Conservation (phyloP, 2,113 vertebrate species). For the Caranx melampygus region DNA sequence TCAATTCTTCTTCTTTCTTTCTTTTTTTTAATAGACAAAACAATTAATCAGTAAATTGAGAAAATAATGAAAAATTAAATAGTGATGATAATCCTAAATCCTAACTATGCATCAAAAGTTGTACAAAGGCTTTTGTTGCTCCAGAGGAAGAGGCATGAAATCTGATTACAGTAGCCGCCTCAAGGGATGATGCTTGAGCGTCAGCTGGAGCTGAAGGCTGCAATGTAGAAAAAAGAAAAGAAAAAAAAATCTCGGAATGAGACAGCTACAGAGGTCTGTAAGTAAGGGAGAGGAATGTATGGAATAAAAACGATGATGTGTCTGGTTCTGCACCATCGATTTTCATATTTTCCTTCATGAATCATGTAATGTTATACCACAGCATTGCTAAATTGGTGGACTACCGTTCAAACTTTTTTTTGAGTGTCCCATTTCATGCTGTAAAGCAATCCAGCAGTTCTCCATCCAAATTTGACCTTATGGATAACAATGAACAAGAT, state of each 20-base stretch:
- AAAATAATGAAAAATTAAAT: not conserved
- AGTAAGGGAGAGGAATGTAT: not conserved
- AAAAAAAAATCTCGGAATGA: not conserved
- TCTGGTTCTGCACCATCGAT: not conserved
- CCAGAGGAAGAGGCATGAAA: not conserved
- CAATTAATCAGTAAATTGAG: not conserved
- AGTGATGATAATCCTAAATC: not conserved
- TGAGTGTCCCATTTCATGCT: not conserved
- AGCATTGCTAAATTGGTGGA: no score
- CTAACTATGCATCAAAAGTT: not conserved
- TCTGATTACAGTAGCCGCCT: not conserved
- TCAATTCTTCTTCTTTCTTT: no score
- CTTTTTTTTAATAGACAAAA: no score
- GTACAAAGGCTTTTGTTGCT: not conserved
- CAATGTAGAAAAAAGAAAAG: not conserved
- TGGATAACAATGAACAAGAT: no score
- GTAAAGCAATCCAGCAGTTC: not conserved
- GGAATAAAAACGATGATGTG: not conserved
- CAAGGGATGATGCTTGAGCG: not conserved
- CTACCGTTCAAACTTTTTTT: no score
- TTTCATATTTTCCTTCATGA: no score
- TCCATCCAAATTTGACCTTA: not conserved
- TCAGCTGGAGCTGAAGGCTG: not conserved
- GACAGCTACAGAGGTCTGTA: not conserved
- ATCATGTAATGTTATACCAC: no score